Conservation (phyloP, 2,888 invertebrate species). For the Portevinia maculata region DNA sequence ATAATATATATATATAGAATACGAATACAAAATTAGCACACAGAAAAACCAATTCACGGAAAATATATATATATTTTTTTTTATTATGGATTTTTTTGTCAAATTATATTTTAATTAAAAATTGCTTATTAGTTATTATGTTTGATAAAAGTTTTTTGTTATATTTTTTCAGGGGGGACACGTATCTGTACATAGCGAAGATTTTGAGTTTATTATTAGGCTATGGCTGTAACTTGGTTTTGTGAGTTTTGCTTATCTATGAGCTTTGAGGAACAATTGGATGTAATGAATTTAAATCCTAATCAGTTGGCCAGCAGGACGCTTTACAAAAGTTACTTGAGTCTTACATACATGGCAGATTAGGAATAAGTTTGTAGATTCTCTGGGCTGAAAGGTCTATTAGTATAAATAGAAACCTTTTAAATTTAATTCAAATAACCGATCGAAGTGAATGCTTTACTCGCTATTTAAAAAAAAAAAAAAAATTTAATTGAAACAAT, state of each 20-base stretch:
- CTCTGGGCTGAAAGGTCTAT: no score
- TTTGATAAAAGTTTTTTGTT: constrained; percentile 48
- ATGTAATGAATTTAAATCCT: no score
- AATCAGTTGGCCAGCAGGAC: no score
- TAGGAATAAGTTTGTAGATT: no score
- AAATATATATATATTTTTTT: constrained; percentile 80
- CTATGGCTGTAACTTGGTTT: background rate
- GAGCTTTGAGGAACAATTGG: background rate
- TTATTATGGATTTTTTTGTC: constrained; percentile 68
- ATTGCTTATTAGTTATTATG: constrained; percentile 54
- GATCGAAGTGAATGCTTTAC: no score
- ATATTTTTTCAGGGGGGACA: constrained; percentile 52
- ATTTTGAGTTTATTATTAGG: constrained; percentile 50
- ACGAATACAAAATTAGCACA: constrained; percentile 82
- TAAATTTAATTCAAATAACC: no score
- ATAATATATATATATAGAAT: constrained; percentile 75
- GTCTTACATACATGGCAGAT: no score
- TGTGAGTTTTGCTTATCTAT: background rate
- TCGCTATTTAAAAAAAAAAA: background rate
- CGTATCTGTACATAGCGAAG: constrained; percentile 70
- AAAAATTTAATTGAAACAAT: background rate
- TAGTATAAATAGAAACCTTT: no score
- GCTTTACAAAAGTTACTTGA: no score
- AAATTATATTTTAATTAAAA: constrained; percentile 67
- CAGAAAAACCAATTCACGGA: constrained; percentile 82